Percentiles rank a stretch among this genome's conserved stretches.
Evolutionary conservation across 2,113 vertebrate genomes (phyloP).

Genomic region (Pyrgilauda ruficollis): DNA sequence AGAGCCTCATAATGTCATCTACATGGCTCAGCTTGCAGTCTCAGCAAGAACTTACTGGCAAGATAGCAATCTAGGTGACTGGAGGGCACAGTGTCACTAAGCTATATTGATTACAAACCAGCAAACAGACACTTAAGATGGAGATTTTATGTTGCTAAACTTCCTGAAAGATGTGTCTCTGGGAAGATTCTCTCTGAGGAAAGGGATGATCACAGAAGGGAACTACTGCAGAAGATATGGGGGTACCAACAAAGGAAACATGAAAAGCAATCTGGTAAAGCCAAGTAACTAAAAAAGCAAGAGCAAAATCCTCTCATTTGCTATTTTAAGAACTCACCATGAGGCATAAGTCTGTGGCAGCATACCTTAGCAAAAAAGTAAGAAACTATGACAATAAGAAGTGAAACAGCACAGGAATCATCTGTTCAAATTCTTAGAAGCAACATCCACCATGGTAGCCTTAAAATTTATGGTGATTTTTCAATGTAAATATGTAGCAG

Average conservation of each 20-base stretch:
- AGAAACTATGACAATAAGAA: neutral
- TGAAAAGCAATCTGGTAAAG: neutral
- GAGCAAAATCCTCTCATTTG: neutral
- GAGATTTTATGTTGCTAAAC: neutral
- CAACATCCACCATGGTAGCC: neutral
- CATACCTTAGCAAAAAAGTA: neutral
- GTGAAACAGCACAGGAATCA: neutral
- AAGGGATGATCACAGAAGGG: neutral
- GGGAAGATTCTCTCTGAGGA: neutral
- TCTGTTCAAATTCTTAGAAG: neutral
- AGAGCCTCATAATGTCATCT: neutral
- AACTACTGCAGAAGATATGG: neutral
- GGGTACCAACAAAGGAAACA: neutral
- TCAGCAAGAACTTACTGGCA: neutral
- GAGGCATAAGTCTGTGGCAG: neutral
- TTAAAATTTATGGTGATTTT: neutral
- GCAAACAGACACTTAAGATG: neutral
- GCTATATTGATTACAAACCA: neutral
- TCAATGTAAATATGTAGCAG: neutral
- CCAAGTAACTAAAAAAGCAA: neutral
- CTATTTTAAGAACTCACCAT: neutral
- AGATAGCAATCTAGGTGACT: neutral
- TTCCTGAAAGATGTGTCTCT: neutral
- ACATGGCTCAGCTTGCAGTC: neutral
- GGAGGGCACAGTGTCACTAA: neutral